phyloP scores from a whole-genome alignment of 92 coral and sea anemone genomes.

The Heteractis magnifica region DNA sequence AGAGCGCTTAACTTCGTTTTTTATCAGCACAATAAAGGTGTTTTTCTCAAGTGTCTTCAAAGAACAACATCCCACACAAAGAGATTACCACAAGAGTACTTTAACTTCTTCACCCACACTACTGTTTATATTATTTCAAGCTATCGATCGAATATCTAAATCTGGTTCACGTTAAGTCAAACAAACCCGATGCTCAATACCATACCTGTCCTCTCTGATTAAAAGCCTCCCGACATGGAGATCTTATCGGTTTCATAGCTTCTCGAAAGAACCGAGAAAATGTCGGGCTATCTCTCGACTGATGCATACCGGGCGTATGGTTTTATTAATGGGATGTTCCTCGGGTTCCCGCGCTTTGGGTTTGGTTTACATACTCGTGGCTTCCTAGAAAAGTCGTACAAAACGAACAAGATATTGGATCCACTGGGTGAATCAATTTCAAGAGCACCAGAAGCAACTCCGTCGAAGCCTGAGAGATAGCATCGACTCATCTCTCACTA shows the following conservation, averaged over 20 bases:
- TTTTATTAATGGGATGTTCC: background rate
- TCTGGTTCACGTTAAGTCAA: conserved; percentile 23
- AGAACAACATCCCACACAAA: conserved; percentile 19
- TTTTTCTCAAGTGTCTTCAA: background rate
- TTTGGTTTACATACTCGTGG: background rate
- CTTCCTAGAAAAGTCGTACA: background rate
- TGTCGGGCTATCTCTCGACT: background rate
- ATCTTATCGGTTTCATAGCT: conserved; percentile 7
- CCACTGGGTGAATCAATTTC: no score
- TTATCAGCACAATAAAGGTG: conserved; percentile 16
- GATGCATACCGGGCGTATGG: background rate
- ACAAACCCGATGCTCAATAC: conserved; percentile 5
- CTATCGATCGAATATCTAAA: conserved; percentile 24
- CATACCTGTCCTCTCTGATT: conserved; percentile 30
- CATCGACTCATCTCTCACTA: conserved; percentile 24
- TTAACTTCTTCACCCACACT: conserved; percentile 1
- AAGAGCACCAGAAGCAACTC: background rate
- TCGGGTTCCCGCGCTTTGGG: background rate
- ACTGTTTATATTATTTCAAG: conserved; percentile 24
- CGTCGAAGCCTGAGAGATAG: background rate
- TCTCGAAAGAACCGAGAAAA: conserved; percentile 4
- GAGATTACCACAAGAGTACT: background rate
- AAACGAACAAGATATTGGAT: no score
- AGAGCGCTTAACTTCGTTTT: background rate
- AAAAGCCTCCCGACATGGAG: conserved; percentile 20